A percentile compares a stretch with the other conserved stretches of the same genome.
phyloP scores from a whole-genome alignment of 1,140 invertebrate genomes.

The Aphis gossypii region DNA sequence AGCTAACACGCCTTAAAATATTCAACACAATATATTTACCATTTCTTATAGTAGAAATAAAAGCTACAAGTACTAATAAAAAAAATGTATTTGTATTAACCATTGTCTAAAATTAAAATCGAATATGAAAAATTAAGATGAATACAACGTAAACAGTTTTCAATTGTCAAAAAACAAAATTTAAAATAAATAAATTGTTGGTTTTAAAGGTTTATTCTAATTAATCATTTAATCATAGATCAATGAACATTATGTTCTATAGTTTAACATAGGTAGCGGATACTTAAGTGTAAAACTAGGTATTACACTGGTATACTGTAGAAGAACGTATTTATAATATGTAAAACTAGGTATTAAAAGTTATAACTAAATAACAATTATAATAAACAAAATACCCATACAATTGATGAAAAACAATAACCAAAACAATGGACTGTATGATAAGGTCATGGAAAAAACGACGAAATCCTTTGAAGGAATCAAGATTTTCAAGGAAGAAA shows the following conservation, averaged over 20 bases:
- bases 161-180: neutral
- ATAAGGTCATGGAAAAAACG: conserved; percentile 21
- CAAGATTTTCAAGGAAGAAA: no score
- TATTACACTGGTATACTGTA: neutral
- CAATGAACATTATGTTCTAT: no score
- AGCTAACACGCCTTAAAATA: neutral
- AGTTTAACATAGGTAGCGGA: no score
- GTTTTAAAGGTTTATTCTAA: neutral
- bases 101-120: conserved; percentile 10
- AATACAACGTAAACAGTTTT: neutral
- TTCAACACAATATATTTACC: neutral
- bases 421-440: neutral
- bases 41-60: neutral
- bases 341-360: no score
- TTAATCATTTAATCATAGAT: neutral
- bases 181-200: neutral
- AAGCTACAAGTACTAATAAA: neutral
- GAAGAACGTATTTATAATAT: no score
- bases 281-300: neutral
- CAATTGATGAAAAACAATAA: neutral
- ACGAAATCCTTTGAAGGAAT: neutral
- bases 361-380: neutral
- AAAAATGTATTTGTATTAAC: neutral
- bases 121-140: neutral
- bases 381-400: neutral